phyloP scores from a whole-genome alignment of 2,797 vertebrate genomes.

The Cyprinodon diabolis region DNA sequence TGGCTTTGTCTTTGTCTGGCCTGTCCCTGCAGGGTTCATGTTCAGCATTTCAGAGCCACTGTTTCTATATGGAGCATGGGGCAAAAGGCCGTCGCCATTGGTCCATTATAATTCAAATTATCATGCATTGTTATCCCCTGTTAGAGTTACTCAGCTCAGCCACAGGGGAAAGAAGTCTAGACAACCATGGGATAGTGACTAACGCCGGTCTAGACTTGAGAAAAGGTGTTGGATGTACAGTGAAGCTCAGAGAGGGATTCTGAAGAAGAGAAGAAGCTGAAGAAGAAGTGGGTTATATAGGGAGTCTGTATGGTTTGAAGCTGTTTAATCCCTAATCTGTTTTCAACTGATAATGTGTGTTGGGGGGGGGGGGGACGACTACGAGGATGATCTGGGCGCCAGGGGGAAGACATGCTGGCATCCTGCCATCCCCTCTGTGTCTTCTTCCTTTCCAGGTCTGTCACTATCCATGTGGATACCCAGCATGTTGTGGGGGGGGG shows the following conservation, averaged over 20 bases:
- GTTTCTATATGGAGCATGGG: constrained; percentile 45
- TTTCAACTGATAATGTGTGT: constrained; percentile 61
- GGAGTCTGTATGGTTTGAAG: constrained; percentile 20
- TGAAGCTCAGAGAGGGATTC: constrained; percentile 10
- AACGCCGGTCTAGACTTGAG: constrained; percentile 55
- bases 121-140: constrained; percentile 66
- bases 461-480: constrained; percentile 47
- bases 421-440: constrained; percentile 37
- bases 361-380: constrained; percentile 16
- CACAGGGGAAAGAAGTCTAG: constrained; percentile 37
- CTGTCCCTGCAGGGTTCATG: constrained; percentile 46
- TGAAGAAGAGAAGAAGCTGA: constrained; percentile 1
- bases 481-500: constrained; percentile 31
- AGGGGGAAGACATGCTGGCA: constrained; percentile 51
- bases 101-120: constrained; percentile 71
- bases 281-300: constrained; percentile 12
- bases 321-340: constrained; percentile 65
- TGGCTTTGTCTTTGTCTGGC: constrained; percentile 54
- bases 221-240: constrained; percentile 30
- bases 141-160: constrained; percentile 70
- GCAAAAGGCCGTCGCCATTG: constrained; percentile 51
- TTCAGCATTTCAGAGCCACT: constrained; percentile 33
- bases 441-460: constrained; percentile 31
- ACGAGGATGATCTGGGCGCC: constrained; percentile 48
- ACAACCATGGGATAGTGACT: constrained; percentile 24